These are phyloP conservation scores for Plutomurus gul DNA, from an alignment of 1,140 invertebrate species.

Conservation along the genomic window DNA sequence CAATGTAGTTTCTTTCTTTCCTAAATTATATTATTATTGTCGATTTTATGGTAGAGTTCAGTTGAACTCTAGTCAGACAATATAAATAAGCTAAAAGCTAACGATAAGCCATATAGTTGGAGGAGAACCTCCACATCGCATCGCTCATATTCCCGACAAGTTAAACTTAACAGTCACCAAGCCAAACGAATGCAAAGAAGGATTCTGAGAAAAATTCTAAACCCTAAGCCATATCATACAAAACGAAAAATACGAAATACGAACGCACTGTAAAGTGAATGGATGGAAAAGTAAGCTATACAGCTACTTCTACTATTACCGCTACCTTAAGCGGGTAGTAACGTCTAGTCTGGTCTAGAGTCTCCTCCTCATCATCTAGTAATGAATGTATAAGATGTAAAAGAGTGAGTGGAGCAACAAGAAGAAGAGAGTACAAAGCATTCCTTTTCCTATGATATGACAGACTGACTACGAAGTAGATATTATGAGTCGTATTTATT, in stretches of 20 bases:
- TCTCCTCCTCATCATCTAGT: constrained; percentile 25
- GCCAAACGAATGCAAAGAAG: not conserved
- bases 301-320: too few species aligned
- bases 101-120: constrained; percentile 15
- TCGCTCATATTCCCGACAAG: not conserved
- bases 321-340: too few species aligned
- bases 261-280: not conserved
- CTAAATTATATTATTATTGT: constrained; percentile 25
- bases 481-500: constrained; percentile 28
- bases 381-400: constrained; percentile 29
- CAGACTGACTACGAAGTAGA: constrained; percentile 25
- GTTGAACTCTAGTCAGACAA: constrained; percentile 16
- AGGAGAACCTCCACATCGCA: constrained; percentile 11
- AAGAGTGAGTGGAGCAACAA: not conserved
- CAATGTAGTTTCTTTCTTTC: not conserved
- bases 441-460: constrained; percentile 14
- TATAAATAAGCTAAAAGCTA: constrained; percentile 18
- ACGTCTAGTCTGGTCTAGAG: not conserved
- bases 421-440: not conserved
- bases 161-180: not conserved
- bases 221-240: not conserved
- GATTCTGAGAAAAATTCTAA: constrained; percentile 19
- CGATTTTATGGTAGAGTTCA: constrained; percentile 27
- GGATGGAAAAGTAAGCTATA: not conserved
- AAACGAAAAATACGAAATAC: too few species aligned